Evolutionary conservation across 2,113 vertebrate species (phyloP), one percentile per base, ranked within the genome.

Genomic region (cat (Felis catus)): DNA sequence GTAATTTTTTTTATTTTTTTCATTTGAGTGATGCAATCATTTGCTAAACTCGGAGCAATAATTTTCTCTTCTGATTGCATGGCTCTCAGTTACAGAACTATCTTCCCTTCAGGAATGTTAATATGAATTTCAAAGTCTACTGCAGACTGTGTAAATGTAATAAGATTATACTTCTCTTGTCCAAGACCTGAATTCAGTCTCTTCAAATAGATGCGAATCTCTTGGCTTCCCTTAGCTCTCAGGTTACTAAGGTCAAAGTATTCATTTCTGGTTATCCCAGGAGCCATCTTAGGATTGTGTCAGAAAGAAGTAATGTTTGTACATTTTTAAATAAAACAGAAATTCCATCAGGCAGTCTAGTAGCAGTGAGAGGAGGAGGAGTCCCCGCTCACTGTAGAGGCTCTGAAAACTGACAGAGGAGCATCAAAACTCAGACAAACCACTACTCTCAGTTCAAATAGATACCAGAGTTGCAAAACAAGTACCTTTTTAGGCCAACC

Each of bases 101-200:
- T 83, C 25, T 87, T 91, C 18, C 63, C 68, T 95, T 96, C 19
- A 65, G 78, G 31, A 86, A 96, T 70, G 19, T 55, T 95, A 85
- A 95, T 95, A 83, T 65, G 51, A 96, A 97, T 97, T 97, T 98
- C 79, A 96, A 96, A 97, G 83, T 92, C 55, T 53, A 73, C 58
- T 90, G 39, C 39, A 89, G 91, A 89, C 48, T 66, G 27, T 96
- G 29, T 95, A 84, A 91, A 78, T 87, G 19, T 97, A 95, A 85
- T 95, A 95, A 51, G 70, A 96, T 97, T 96, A 68, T 41, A 31
- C 25, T 78, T 95, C 74, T 90, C 71, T 96, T 74, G 16, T 92
- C 63, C 48, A 84, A 70, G 39, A 51, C 29, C 9, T 65, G 87
- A 86, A 74, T 95, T 87, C 18, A 31, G 2, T 65, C 55, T 91